A percentile compares a stretch with the other conserved stretches of the same genome.
Evolutionary conservation across 1,140 invertebrate species (phyloP).

Genomic region (Condylostylus longicornis): DNA sequence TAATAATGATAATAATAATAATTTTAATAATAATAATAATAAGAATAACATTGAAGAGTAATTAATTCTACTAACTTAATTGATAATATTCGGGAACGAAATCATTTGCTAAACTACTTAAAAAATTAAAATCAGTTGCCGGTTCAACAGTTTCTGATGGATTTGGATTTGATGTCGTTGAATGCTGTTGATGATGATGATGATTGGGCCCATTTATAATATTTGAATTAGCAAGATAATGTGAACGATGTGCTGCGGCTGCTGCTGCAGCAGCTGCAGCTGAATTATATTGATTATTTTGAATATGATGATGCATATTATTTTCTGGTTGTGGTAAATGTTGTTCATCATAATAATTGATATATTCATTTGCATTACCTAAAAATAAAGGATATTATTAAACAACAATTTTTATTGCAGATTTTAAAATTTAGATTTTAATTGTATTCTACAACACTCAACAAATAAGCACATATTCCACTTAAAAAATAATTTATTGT

Average conservation of each 20-base stretch:
- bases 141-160: slow-evolving; percentile 46
- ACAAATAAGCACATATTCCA: no score
- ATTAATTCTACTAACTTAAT: slow-evolving; percentile 30
- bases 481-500: no score
- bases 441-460: no score
- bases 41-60: no score
- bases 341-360: no score
- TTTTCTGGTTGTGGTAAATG: slow-evolving; percentile 1
- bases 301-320: slow-evolving; percentile 5
- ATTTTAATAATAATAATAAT: no score
- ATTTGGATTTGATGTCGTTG: slow-evolving; percentile 11
- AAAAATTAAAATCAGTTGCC: slow-evolving; percentile 79
- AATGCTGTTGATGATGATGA: slow-evolving; percentile 1
- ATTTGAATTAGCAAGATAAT: no score
- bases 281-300: neutral
- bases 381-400: no score
- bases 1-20: no score
- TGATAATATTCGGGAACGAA: slow-evolving; percentile 78
- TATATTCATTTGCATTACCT: no score
- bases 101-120: slow-evolving; percentile 78
- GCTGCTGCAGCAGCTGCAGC: slow-evolving; percentile 10
- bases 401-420: no score
- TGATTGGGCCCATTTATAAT: neutral
- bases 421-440: no score
- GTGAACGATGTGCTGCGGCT: slow-evolving; percentile 10